A percentile compares a stretch with the other conserved stretches of the same genome.
Evolutionary conservation across 2,797 vertebrate genomes (phyloP).

Genomic region (Argyrosomus regius): DNA sequence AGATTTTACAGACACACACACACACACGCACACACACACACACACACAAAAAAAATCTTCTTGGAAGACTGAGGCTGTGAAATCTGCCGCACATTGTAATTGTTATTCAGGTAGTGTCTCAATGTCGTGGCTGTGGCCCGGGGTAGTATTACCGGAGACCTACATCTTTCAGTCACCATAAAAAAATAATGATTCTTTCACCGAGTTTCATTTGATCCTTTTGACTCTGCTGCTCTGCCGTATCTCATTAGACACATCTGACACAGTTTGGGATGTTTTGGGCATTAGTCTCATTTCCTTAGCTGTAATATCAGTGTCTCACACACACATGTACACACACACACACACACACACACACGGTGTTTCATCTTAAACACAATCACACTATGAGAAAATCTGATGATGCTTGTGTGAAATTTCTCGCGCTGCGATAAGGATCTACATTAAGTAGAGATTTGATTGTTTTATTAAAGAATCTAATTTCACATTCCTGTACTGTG

Average conservation of each 20-base stretch:
- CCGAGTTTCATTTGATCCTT: conserved; percentile 61
- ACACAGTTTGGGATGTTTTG: conserved; percentile 47
- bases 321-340: neutral
- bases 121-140: conserved; percentile 53
- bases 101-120: conserved; percentile 71
- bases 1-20: conserved; percentile 25
- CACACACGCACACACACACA: conserved; percentile 13
- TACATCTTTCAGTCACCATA: conserved; percentile 70
- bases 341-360: neutral
- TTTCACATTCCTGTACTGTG: conserved; percentile 4
- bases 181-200: conserved; percentile 69
- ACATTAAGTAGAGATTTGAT: conserved; percentile 15
- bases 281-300: conserved; percentile 31
- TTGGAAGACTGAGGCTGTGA: conserved; percentile 34
- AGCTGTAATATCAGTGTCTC: conserved; percentile 22
- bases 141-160: conserved; percentile 64
- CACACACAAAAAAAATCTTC: neutral
- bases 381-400: neutral
- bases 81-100: conserved; percentile 59
- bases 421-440: neutral
- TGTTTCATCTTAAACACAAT: conserved; percentile 6
- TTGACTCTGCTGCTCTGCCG: conserved; percentile 39
- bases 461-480: conserved; percentile 15
- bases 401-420: neutral
- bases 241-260: conserved; percentile 48